Evolutionary conservation across 2,113 vertebrate species (phyloP), one percentile per base, ranked within the genome.

Genomic region (Hemichromis elongatus): DNA sequence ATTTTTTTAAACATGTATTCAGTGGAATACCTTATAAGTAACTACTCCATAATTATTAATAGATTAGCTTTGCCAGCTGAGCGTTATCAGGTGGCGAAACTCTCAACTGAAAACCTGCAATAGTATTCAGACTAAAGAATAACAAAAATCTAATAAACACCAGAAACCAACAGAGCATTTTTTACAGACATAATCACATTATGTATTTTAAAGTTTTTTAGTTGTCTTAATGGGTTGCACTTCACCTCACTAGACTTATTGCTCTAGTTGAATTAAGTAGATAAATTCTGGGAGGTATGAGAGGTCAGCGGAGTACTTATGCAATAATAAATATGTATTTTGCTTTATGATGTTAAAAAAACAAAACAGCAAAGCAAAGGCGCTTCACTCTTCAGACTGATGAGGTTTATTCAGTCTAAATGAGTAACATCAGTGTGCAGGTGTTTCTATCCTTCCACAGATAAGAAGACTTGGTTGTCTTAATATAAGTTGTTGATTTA

Each of bases 1-100:
- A 78, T 88, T 87, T 92, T 92, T 63, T 77, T 85, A 50, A 82
- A 54, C 47, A 54, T 80, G 54, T 52, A 79, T 84, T 79, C 73
- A 83, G 73, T 81, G 47, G 13, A 40, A 83, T 68, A 50, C 19
- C 16, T 55, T 68, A 84, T 26, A 53, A 75, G 47, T 33, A 26
- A 33, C 24, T 28, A 56, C 42, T 68, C 12, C 45, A 35, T 35
- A 33, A 28, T 68, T 77, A 40, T 55, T 56, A 59, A 83, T 53
- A 85, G 79, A 88, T 47, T 61, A 55, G 57, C 77, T 52, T 13
- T 3, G 47, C 21, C 52, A 79, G 79, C 28, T 80, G 83, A 85
- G 79, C 28, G 73, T 83, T 50, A 86, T 81, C 42, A 83, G 12
- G 21, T 73, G n/a, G n/a, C n/a, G n/a, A n/a, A n/a, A n/a, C n/a